Percentiles rank a stretch among this genome's conserved stretches.
These are phyloP conservation scores for Lasioglossum malachurum DNA, from an alignment of 2,888 invertebrate species.

Conservation along the genomic window DNA sequence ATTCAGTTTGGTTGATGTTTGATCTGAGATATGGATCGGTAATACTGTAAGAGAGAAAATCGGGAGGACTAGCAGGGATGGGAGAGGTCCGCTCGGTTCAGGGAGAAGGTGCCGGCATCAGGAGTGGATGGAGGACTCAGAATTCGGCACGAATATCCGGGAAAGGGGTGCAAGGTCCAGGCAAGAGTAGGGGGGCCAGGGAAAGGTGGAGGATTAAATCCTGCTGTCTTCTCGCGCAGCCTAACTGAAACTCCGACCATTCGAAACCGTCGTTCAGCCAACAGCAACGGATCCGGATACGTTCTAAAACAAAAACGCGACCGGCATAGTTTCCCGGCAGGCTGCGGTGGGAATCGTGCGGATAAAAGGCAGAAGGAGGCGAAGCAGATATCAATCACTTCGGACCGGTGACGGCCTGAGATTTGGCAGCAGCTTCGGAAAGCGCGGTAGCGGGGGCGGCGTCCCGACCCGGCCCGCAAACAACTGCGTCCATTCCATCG, in stretches of 20 bases:
- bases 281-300: constrained; percentile 1
- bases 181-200: neutral
- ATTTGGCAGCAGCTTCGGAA: constrained; percentile 79
- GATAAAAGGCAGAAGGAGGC: constrained; percentile 72
- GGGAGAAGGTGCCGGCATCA: no score
- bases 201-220: neutral
- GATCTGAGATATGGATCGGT: no score
- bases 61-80: neutral
- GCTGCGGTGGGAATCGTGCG: constrained; percentile 67
- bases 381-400: constrained; percentile 80
- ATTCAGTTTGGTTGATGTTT: no score
- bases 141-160: no score
- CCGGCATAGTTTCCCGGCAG: constrained; percentile 68
- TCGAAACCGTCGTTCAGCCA: neutral
- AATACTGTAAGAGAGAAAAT: neutral
- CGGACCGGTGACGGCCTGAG: constrained; percentile 78
- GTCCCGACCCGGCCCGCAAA: constrained; percentile 67
- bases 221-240: neutral
- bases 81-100: no score
- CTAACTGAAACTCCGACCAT: neutral
- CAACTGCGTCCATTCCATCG: constrained; percentile 78
- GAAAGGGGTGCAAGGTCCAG: neutral
- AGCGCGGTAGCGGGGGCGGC: constrained; percentile 65
- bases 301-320: constrained; percentile 61
- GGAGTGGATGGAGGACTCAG: neutral